Percentiles rank a stretch among this genome's conserved stretches.
phyloP scores from a whole-genome alignment of 2,113 vertebrate genomes.

The Panthera leo region DNA sequence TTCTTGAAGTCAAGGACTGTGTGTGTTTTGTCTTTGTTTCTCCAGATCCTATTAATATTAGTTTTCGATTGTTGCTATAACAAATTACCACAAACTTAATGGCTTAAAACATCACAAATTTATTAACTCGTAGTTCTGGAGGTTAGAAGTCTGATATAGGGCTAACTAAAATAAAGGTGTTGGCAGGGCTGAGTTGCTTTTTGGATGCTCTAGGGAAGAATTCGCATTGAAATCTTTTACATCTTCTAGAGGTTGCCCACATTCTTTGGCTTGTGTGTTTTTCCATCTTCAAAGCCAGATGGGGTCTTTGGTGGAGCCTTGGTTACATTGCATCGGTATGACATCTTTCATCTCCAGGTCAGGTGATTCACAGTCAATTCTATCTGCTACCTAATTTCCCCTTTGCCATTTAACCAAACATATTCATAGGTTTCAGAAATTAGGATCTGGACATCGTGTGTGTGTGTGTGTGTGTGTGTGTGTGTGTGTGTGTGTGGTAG shows the following conservation, averaged over 20 bases:
- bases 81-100: background rate
- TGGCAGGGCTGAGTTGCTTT: background rate
- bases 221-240: background rate
- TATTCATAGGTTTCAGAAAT: background rate
- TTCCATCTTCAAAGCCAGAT: background rate
- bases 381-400: background rate
- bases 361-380: background rate
- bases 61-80: background rate
- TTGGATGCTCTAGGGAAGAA: background rate
- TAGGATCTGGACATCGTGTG: background rate
- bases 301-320: background rate
- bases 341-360: background rate
- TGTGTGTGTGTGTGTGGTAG: background rate
- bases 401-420: background rate
- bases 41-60: background rate
- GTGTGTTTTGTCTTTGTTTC: background rate
- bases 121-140: background rate
- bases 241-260: background rate
- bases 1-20: background rate
- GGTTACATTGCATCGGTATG: background rate
- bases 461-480: background rate
- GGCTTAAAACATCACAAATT: background rate
- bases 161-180: background rate
- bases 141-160: background rate
- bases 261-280: background rate